phyloP scores from a whole-genome alignment of 35 echinoderm and acorn worm species.

The Apostichopus japonicus region DNA sequence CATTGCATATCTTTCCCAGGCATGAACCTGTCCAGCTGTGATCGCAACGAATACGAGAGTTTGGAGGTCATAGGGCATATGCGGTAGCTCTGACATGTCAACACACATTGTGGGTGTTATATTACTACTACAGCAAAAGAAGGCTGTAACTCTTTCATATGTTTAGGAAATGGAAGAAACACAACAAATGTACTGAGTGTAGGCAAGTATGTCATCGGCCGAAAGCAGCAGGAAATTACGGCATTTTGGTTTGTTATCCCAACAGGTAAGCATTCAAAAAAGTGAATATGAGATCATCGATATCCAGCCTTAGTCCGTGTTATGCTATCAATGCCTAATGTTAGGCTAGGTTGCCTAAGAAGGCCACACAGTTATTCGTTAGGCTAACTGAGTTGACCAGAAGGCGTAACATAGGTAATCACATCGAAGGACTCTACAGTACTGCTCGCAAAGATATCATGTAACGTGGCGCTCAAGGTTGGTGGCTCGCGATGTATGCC shows the following conservation, averaged over 20 bases:
- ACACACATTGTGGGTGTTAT: too few relatives aligned
- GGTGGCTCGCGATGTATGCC: too few relatives aligned
- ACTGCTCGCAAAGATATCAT: too few relatives aligned
- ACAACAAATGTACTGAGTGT: not conserved
- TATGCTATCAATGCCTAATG: too few relatives aligned
- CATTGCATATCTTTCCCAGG: too few relatives aligned
- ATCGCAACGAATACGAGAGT: too few relatives aligned
- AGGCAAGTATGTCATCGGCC: constrained; percentile 63
- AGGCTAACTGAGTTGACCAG: not conserved
- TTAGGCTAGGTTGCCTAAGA: constrained; percentile 10
- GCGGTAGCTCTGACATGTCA: too few relatives aligned
- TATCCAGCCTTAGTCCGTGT: not conserved
- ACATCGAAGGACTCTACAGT: too few relatives aligned
- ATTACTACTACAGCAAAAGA: too few relatives aligned
- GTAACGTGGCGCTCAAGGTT: too few relatives aligned
- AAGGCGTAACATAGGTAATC: not conserved
- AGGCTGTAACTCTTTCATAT: not conserved
- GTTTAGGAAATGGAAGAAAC: not conserved
- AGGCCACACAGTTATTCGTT: not conserved
- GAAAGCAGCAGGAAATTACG: constrained; percentile 66
- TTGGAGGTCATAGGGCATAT: too few relatives aligned
- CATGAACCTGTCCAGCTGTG: too few relatives aligned
- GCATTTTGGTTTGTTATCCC: constrained; percentile 66
- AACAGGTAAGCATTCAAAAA: constrained; percentile 47
- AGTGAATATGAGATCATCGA: constrained; percentile 42